Evolutionary conservation across 2,113 vertebrate genomes (phyloP), one percentile per base, ranked within the genome.

Genomic region (Falco punctatus): DNA sequence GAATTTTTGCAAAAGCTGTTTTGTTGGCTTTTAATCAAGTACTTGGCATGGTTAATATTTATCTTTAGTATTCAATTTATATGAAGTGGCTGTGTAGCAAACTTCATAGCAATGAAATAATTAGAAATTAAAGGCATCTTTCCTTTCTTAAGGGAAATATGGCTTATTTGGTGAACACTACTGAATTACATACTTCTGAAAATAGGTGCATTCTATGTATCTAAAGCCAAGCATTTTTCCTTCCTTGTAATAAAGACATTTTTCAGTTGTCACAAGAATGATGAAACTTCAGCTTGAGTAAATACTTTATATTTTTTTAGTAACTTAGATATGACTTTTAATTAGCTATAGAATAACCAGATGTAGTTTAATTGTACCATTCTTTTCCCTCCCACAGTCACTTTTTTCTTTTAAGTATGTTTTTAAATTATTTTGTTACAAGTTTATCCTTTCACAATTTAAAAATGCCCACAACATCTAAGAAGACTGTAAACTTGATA

Each of bases 21-120:
- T 95, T 93, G 30, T 92, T 96, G 69, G 16, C 75, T 97, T 92
- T 97, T 95, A 86, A 81, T 95, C 69, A 84, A 35, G 33, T 94
- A n/a, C 35, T 84, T 96, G 40, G 7, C 44, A 92, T 58, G 13
- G 26, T 35, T 67, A 88, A 88, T 93, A 92, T 89, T 97, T 95
- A 66, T 96, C 49, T 89, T 90, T 88, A 78, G 61, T 92, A 64
- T 95, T 96, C 14, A 70, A 58, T 61, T 93, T 90, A 88, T 93
- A 89, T 94, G 69, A 94, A 90, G 42, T 75, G 62, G 51, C 67
- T 92, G 49, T 91, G 40, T 81, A 86, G 33, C 32, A 95, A 44
- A 73, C 81, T 88, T 92, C 42, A 32, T 86, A 52, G 26, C 44
- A 81, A 81, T 33, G 4, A 73, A 85, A 15, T 83, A 7, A 70